Percentiles rank a stretch among this genome's conserved stretches.
These are phyloP conservation scores for Byasa hedistus DNA, from an alignment of 2,888 invertebrate genomes.

Conservation along the genomic window DNA sequence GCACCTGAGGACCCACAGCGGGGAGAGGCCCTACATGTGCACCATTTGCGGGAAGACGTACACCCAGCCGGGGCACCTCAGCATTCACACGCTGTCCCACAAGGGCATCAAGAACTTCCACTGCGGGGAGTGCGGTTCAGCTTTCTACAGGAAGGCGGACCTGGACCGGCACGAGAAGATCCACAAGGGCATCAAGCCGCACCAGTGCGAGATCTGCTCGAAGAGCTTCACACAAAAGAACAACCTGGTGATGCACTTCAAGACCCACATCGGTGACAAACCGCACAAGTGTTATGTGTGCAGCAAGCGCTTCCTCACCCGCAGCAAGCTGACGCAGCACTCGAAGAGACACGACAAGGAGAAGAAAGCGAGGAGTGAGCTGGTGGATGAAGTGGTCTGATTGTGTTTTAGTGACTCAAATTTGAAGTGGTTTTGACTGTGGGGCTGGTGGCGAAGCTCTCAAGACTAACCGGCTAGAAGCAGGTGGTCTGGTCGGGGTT, in stretches of 20 bases:
- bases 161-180: slow-evolving; percentile 65
- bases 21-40: slow-evolving; percentile 69
- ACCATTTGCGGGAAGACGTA: slow-evolving; percentile 67
- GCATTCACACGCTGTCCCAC: slow-evolving; percentile 61
- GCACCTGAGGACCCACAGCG: slow-evolving; percentile 60
- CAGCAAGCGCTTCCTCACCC: slow-evolving; percentile 57
- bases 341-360: slow-evolving; percentile 57
- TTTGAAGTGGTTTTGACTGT: too few relatives aligned
- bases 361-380: slow-evolving; percentile 37
- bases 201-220: slow-evolving; percentile 60
- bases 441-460: too few relatives aligned
- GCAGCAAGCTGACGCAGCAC: slow-evolving; percentile 58
- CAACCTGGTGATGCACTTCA: slow-evolving; percentile 65
- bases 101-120: slow-evolving; percentile 63
- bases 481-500: too few relatives aligned
- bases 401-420: too few relatives aligned
- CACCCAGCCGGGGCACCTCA: slow-evolving; percentile 64
- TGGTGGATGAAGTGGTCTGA: background rate
- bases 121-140: slow-evolving; percentile 56
- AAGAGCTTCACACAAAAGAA: slow-evolving; percentile 68
- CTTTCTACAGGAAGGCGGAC: slow-evolving; percentile 66
- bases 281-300: slow-evolving; percentile 56
- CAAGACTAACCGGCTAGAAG: too few relatives aligned
- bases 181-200: slow-evolving; percentile 63
- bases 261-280: slow-evolving; percentile 61